A percentile compares a stretch with the other conserved stretches of the same genome.
These are phyloP conservation scores for Euclidia mi DNA, from an alignment of 2,888 invertebrate genomes.

Conservation along the genomic window DNA sequence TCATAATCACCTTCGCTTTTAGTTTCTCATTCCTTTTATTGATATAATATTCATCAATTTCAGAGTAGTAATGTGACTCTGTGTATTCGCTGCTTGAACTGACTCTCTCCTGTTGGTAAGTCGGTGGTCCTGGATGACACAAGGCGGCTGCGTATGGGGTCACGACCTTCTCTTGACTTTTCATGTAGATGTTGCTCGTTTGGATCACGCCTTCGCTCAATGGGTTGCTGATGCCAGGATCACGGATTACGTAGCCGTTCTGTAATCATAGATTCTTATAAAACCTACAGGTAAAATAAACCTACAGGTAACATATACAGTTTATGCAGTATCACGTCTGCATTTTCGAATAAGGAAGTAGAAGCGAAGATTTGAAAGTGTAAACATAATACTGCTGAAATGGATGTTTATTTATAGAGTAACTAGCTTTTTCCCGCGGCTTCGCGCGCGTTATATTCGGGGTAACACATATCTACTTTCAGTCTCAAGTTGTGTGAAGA, in stretches of 20 bases:
- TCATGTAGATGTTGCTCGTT: slow-evolving; percentile 3
- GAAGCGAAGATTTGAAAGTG: too few species aligned
- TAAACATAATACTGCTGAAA: too few species aligned
- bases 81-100: slow-evolving; percentile 15
- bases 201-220: not conserved
- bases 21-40: slow-evolving; percentile 14
- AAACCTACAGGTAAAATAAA: too few species aligned
- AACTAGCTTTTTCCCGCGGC: too few species aligned
- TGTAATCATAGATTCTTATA: slow-evolving; percentile 12
- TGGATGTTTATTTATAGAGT: too few species aligned
- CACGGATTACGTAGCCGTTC: slow-evolving; percentile 5
- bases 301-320: too few species aligned
- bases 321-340: too few species aligned
- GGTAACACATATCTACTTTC: too few species aligned
- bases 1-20: slow-evolving; percentile 4
- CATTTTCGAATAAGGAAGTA: too few species aligned
- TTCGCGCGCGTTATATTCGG: too few species aligned
- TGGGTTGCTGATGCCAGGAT: not conserved
- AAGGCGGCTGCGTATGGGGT: not conserved
- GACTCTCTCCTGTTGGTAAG: not conserved
- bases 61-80: slow-evolving; percentile 20
- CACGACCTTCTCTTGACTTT: not conserved
- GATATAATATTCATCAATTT: slow-evolving; percentile 21
- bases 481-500: too few species aligned
- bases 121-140: not conserved